Conservation (phyloP, 2,888 invertebrate species). For the Terebella lapidaria region DNA sequence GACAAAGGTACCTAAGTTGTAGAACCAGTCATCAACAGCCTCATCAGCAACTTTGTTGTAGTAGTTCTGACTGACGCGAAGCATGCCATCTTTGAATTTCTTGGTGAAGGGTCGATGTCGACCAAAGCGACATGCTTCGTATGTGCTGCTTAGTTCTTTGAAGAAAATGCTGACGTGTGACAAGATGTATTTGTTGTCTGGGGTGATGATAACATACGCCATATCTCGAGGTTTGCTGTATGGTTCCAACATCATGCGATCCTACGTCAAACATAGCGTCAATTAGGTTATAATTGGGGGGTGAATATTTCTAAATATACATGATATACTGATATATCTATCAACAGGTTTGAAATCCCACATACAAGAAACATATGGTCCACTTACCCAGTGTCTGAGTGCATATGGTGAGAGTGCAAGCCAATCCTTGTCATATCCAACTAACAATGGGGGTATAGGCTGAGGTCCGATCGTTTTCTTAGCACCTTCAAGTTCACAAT, state of each 20-base stretch:
- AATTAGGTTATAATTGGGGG: too few species aligned
- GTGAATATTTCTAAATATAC: too few species aligned
- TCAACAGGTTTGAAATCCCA: too few species aligned
- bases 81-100: slow-evolving; percentile 76
- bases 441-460: slow-evolving; percentile 88
- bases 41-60: slow-evolving; percentile 63
- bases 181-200: slow-evolving; percentile 79
- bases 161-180: slow-evolving; percentile 80
- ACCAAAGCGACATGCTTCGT: slow-evolving; percentile 91
- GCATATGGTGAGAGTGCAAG: slow-evolving; percentile 89
- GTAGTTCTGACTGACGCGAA: slow-evolving; percentile 69
- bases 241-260: slow-evolving; percentile 92
- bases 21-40: slow-evolving; percentile 75
- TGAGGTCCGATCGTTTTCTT: slow-evolving; percentile 95
- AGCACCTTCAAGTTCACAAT: slow-evolving; percentile 59
- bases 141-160: slow-evolving; percentile 84
- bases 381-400: slow-evolving; percentile 75
- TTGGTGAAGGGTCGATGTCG: slow-evolving; percentile 82
- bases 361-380: too few species aligned
- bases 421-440: slow-evolving; percentile 94
- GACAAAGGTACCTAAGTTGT: background rate
- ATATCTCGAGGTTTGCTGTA: slow-evolving; percentile 92
- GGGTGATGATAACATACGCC: slow-evolving; percentile 88
- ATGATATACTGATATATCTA: too few species aligned
- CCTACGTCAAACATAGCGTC: slow-evolving; percentile 51